Conservation (phyloP, 2,113 vertebrate genomes). For the Petrocephalus microphthalmus region DNA sequence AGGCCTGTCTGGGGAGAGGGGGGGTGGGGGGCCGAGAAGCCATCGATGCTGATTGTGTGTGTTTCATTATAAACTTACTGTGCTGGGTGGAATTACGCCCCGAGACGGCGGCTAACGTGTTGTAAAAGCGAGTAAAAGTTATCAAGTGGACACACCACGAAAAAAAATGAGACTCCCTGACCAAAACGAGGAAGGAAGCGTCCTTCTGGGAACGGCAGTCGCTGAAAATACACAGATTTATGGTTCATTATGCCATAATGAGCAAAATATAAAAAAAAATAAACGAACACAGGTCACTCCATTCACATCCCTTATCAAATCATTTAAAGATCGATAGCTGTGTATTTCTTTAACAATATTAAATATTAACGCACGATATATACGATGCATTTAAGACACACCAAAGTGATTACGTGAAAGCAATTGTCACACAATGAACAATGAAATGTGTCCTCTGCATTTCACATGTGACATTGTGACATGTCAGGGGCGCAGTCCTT, state of each 20-base stretch:
- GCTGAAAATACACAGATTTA: slow-evolving; percentile 33
- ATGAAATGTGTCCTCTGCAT: too few species aligned
- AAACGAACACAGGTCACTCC: slow-evolving; percentile 20
- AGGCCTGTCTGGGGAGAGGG: neutral
- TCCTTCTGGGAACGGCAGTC: slow-evolving; percentile 31
- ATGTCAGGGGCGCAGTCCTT: too few species aligned
- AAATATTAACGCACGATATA: neutral
- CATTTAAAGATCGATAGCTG: neutral
- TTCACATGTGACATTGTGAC: too few species aligned
- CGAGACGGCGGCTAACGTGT: slow-evolving; percentile 48
- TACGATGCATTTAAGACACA: neutral
- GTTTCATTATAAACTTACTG: slow-evolving; percentile 40
- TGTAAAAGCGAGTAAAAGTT: slow-evolving; percentile 46
- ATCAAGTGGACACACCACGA: slow-evolving; percentile 24
- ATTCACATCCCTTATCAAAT: slow-evolving; percentile 10
- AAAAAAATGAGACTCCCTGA: slow-evolving; percentile 31
- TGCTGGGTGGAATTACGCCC: slow-evolving; percentile 37
- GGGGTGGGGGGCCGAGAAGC: slow-evolving; percentile 37
- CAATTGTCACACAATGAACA: too few species aligned
- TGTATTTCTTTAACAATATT: neutral
- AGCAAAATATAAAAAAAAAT: too few species aligned
- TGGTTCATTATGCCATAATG: slow-evolving; percentile 11
- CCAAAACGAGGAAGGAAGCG: slow-evolving; percentile 35
- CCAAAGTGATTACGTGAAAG: neutral
- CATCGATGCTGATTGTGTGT: slow-evolving; percentile 40